A percentile compares a stretch with the other conserved stretches of the same genome.
Evolutionary conservation across 2,113 vertebrate species (phyloP).

Genomic region (Poeciliopsis prolifica): DNA sequence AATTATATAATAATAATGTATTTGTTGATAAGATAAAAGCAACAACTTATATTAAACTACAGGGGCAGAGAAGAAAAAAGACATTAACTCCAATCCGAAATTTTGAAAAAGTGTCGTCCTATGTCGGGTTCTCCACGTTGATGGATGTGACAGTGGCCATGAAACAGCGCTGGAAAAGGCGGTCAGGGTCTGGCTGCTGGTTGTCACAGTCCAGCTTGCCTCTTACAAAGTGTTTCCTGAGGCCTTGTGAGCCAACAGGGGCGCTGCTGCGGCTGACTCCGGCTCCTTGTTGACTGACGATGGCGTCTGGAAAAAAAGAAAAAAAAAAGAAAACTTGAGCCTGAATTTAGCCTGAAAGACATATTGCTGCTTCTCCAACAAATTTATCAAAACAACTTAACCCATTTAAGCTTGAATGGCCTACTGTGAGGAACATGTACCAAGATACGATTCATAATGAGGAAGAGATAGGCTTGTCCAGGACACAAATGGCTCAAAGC

Average conservation of each 20-base stretch:
- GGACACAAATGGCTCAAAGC: no score
- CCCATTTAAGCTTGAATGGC: not conserved
- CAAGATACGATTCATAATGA: no score
- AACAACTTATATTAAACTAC: no score
- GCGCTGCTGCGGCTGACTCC: conserved; percentile 43
- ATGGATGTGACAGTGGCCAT: conserved; percentile 73
- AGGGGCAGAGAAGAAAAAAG: not conserved
- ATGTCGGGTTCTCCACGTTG: conserved; percentile 73
- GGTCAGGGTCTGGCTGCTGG: conserved; percentile 71
- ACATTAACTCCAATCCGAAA: not conserved
- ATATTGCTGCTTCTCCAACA: not conserved
- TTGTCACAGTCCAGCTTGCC: conserved; percentile 78
- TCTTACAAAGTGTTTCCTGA: conserved; percentile 75
- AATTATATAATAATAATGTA: not conserved
- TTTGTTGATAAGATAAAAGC: no score
- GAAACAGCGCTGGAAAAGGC: conserved; percentile 80
- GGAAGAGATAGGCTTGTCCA: no score
- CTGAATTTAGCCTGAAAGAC: not conserved
- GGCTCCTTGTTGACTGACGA: conserved; percentile 53
- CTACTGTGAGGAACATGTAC: no score
- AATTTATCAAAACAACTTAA: not conserved
- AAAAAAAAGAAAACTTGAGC: not conserved
- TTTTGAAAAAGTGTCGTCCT: conserved; percentile 11
- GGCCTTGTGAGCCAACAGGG: conserved; percentile 62
- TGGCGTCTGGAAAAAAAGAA: conserved; percentile 9